Conservation (phyloP, 2,113 vertebrate genomes). For the Ellobius talpinus region DNA sequence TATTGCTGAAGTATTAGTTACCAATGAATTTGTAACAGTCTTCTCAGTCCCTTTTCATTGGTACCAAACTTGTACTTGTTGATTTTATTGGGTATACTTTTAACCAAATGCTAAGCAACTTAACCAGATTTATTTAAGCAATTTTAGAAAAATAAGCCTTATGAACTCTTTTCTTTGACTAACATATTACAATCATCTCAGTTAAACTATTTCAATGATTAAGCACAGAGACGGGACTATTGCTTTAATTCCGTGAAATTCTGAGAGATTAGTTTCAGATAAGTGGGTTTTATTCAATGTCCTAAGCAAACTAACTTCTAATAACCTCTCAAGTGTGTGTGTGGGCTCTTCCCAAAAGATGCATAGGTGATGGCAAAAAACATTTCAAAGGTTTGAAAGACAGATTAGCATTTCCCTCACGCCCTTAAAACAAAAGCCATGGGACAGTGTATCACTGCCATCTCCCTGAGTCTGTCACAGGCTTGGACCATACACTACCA, state of each 20-base stretch:
- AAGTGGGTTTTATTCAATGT: background rate
- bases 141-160: conserved; percentile 53
- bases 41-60: background rate
- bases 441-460: background rate
- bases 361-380: background rate
- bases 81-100: conserved; percentile 26
- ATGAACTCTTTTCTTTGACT: background rate
- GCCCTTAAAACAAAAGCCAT: background rate
- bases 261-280: conserved; percentile 3
- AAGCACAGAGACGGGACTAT: background rate
- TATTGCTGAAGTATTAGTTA: conserved; percentile 44
- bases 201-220: conserved; percentile 41
- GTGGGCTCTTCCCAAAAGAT: background rate
- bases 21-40: conserved; percentile 15
- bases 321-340: background rate
- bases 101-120: background rate
- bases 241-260: background rate
- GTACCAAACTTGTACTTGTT: background rate
- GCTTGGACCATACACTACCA: background rate
- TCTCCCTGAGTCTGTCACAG: background rate
- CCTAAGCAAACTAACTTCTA: background rate
- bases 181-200: background rate
- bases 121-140: conserved; percentile 24
- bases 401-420: background rate
- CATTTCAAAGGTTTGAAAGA: background rate